Conservation (phyloP, 2,797 vertebrate species). For the Ctenopoma kingsleyae region DNA sequence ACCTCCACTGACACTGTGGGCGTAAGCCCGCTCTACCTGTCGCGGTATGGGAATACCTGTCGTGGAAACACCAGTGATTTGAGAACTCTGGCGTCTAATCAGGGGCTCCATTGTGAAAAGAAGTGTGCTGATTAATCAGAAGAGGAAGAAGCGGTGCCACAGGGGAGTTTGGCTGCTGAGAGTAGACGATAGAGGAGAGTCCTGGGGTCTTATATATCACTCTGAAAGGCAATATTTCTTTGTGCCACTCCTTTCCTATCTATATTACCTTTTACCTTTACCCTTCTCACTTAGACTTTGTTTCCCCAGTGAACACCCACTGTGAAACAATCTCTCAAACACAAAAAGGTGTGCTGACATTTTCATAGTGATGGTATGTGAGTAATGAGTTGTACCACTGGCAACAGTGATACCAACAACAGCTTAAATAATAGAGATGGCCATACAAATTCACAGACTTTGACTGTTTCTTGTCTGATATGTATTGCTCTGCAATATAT, state of each 20-base stretch:
- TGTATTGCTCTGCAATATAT: too few relatives aligned
- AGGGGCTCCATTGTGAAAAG: conserved; percentile 57
- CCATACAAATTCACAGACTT: too few relatives aligned
- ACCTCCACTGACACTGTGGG: conserved; percentile 87
- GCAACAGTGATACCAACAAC: conserved; percentile 16
- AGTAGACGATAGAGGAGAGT: conserved; percentile 29
- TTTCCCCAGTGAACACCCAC: conserved; percentile 20
- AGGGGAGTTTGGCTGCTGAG: conserved; percentile 35
- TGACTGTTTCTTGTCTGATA: too few relatives aligned
- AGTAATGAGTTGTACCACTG: conserved; percentile 14
- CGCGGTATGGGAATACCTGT: fast-evolving
- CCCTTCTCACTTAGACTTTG: conserved; percentile 59
- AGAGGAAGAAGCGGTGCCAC: neutral
- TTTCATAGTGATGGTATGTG: conserved; percentile 10
- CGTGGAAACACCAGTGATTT: fast-evolving
- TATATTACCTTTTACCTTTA: conserved; percentile 64
- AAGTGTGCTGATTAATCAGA: conserved; percentile 29
- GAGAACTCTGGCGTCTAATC: conserved; percentile 28
- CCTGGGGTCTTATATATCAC: conserved; percentile 60
- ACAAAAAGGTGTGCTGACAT: conserved; percentile 6
- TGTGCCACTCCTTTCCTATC: conserved; percentile 66
- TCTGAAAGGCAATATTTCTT: conserved; percentile 23
- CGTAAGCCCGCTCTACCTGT: conserved; percentile 15
- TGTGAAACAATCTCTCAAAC: conserved; percentile 12
- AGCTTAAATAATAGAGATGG: neutral